A percentile compares a stretch with the other conserved stretches of the same genome.
Conservation (phyloP, 2,113 vertebrate genomes). For the Budorcas taxicolor region DNA sequence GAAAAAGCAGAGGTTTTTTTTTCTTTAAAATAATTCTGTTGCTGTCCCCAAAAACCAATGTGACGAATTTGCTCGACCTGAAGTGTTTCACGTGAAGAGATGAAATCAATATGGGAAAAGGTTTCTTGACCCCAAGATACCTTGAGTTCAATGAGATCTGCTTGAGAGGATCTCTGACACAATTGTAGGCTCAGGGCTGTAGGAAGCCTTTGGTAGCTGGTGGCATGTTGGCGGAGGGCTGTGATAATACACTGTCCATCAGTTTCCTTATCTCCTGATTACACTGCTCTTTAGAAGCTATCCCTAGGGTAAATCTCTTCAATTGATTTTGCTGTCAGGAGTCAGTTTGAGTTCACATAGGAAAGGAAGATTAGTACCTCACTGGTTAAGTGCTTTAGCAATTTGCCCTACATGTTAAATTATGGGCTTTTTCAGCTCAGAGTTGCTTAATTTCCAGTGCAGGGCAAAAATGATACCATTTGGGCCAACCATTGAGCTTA, state of each 20-base stretch:
- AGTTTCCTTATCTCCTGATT: slow-evolving; percentile 59
- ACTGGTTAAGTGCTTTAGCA: slow-evolving; percentile 69
- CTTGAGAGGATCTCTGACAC: neutral
- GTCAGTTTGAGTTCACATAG: slow-evolving; percentile 48
- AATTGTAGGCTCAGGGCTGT: neutral
- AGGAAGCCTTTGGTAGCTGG: slow-evolving; percentile 20
- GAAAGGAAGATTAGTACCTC: slow-evolving; percentile 67
- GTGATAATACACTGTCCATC: slow-evolving; percentile 1
- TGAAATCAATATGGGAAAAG: slow-evolving; percentile 11
- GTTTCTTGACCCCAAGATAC: slow-evolving; percentile 6
- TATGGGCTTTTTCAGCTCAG: slow-evolving; percentile 67
- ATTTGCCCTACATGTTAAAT: slow-evolving; percentile 70
- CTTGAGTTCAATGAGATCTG: neutral
- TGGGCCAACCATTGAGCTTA: slow-evolving; percentile 34
- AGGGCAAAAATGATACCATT: slow-evolving; percentile 60
- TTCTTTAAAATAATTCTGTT: neutral
- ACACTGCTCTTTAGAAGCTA: neutral
- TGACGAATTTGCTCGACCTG: neutral
- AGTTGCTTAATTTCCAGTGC: slow-evolving; percentile 68
- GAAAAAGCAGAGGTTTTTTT: neutral
- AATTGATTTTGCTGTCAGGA: slow-evolving; percentile 73
- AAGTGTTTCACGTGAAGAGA: slow-evolving; percentile 36
- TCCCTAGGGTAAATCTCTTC: slow-evolving; percentile 65
- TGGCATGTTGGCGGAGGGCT: neutral
- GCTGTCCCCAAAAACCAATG: neutral